Evolutionary conservation across 2,888 invertebrate genomes (phyloP).

Genomic region (Mantis religiosa): DNA sequence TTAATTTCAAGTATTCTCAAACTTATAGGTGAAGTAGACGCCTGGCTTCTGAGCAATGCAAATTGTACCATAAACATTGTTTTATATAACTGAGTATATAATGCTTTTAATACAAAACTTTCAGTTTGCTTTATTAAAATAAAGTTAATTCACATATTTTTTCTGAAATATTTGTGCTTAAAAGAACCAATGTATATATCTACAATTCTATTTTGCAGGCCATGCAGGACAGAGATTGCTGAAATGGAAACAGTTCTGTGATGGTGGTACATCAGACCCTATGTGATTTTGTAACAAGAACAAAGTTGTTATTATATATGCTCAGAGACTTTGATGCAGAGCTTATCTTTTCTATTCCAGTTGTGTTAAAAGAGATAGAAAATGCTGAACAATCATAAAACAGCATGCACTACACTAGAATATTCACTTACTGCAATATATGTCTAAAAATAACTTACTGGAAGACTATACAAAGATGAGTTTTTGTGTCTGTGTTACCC

Average conservation of each 20-base stretch:
- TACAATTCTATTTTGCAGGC: conserved; percentile 40
- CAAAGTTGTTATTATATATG: neutral
- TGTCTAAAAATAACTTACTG: neutral
- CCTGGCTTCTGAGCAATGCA: no score
- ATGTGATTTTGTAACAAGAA: neutral
- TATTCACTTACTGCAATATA: neutral
- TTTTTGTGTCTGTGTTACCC: neutral
- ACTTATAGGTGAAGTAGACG: no score
- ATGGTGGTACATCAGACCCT: conserved; percentile 42
- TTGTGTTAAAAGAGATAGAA: neutral
- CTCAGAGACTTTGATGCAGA: neutral
- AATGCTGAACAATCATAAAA: neutral
- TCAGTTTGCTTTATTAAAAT: no score
- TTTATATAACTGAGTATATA: no score
- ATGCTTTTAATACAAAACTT: no score
- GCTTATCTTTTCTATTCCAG: neutral
- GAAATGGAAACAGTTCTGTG: conserved; percentile 93
- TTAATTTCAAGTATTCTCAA: no score
- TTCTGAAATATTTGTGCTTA: no score
- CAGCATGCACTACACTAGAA: neutral
- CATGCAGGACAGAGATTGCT: conserved; percentile 70
- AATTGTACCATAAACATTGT: no score
- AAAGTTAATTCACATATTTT: no score
- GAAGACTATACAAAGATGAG: neutral
- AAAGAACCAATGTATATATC: no score